These are phyloP conservation scores for Lucinisca nassula DNA, from an alignment of 2,888 invertebrate species.

Conservation along the genomic window DNA sequence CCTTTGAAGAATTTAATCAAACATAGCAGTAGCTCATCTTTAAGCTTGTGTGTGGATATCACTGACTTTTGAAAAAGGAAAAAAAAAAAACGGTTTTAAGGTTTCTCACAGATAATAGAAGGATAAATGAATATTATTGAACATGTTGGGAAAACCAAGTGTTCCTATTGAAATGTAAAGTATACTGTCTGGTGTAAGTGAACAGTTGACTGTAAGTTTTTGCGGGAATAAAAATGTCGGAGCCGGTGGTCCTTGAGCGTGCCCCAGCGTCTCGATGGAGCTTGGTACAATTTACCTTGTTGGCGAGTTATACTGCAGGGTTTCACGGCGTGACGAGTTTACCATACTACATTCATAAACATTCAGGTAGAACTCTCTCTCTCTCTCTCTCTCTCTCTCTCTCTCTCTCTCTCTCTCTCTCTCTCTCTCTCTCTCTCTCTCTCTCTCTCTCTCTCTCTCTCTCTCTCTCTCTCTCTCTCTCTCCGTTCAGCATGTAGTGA, in stretches of 20 bases:
- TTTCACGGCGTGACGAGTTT: conserved; percentile 82
- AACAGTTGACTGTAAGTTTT: background rate
- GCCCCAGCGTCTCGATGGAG: conserved; percentile 75
- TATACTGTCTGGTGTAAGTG: too few species aligned
- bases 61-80: background rate
- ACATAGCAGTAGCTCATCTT: too few species aligned
- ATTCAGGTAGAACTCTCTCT: conserved; percentile 79
- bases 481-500: background rate
- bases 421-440: conserved; percentile 35
- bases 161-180: background rate
- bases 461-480: too few species aligned
- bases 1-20: too few species aligned
- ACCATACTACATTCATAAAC: conserved; percentile 81
- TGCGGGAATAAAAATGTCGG: background rate
- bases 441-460: too few species aligned
- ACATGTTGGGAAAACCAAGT: background rate
- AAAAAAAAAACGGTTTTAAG: background rate
- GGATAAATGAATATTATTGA: too few species aligned
- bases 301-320: conserved; percentile 82
- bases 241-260: background rate
- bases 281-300: conserved; percentile 80
- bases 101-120: background rate
- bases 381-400: conserved; percentile 45
- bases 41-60: background rate
- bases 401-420: conserved; percentile 41